Percentiles rank a stretch among this genome's conserved stretches.
Evolutionary conservation across 2,113 vertebrate species (phyloP).

Genomic region (Strix uralensis): DNA sequence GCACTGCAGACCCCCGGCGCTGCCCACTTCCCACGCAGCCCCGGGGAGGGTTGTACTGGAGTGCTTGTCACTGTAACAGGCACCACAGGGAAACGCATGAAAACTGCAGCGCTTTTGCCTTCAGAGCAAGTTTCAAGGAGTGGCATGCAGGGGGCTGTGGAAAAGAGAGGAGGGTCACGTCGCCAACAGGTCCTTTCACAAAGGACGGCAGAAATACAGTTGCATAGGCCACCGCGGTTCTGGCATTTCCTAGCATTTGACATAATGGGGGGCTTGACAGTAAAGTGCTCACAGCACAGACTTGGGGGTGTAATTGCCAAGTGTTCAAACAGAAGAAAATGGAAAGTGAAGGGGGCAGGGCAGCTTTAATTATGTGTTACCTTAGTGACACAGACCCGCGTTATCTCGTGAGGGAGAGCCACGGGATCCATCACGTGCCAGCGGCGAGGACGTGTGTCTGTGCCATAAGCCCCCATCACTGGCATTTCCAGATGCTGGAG

Average conservation of each 20-base stretch:
- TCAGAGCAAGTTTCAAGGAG: background rate
- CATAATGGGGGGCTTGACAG: background rate
- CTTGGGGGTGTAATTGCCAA: background rate
- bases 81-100: rapidly evolving
- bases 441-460: rapidly evolving
- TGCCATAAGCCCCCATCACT: background rate
- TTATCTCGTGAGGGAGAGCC: background rate
- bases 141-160: rapidly evolving
- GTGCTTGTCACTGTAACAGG: background rate
- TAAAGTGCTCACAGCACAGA: background rate
- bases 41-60: background rate
- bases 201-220: background rate
- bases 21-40: background rate
- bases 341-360: background rate
- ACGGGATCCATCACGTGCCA: background rate
- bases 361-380: background rate
- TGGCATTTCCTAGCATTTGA: background rate
- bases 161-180: rapidly evolving
- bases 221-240: background rate
- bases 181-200: background rate
- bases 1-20: background rate
- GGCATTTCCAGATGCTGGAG: background rate
- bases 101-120: background rate
- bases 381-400: rapidly evolving
- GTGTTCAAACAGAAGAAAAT: background rate